Base-by-base conservation (phyloP, 2,888 invertebrate genomes). In the Melinaea marsaeus region DNA sequence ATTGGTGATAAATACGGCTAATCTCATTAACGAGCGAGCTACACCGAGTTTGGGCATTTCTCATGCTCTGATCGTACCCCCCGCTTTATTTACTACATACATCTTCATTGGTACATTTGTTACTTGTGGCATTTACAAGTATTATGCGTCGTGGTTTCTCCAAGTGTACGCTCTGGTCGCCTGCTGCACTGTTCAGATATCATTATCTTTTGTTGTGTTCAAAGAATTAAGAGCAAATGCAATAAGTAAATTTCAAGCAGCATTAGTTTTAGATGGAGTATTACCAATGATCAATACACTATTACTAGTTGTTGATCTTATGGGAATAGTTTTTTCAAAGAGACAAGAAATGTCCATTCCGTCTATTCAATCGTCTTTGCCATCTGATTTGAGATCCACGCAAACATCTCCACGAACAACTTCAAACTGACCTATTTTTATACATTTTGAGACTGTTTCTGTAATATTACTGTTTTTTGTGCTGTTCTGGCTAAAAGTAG, bases 21-120 rank as follows among this genome's bases (percentile, higher is more conserved):
- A 84, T 62, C 65, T 86, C 0, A 86, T 88, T 57, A 86, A 85
- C 61, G 87, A 86, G 70, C 75, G 83, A 60, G 68, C 80, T 13
- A 83, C 85, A 2, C 71, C 70, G 3, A 75, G 76, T 0, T 64
- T 78, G 11, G 79, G 79, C 5, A 71, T 80, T n/a, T 63, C 76
- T 0, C 86, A 88, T 61, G 79, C 87, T 1, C 60, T 86, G 4
- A 54, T 80, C n/a, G 77, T 80, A 6, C 88, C 89, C 2, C 67
- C 81, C 6, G 75, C 85, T 22, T 73, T 87, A 47, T 78, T 83
- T 33, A 78, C 82, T 1, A 82, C 80, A 0, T 85, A 77, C 58
- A 72, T 84, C 35, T 84, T 85, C 61, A 71, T 86, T 13, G 76
- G 75, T 0, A 69, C 76, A 33, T 75, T 85, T 33, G 64, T 82